Percentiles rank a stretch among this genome's conserved stretches.
Evolutionary conservation across 2,113 vertebrate species (phyloP).

Genomic region (Clarias macrocephalus): DNA sequence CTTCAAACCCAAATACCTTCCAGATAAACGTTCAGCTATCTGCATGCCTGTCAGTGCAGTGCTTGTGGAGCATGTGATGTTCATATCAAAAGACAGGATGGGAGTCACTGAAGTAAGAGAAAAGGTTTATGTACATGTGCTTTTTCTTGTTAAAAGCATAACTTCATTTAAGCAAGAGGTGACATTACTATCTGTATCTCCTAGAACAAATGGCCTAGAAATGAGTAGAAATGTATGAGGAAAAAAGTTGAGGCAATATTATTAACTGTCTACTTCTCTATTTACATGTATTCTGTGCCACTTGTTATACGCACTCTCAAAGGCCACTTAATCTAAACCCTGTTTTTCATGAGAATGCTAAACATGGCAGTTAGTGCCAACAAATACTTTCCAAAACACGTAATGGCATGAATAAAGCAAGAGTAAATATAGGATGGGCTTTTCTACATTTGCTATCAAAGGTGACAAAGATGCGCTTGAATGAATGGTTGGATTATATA

Average conservation of each 20-base stretch:
- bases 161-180: neutral
- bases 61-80: neutral
- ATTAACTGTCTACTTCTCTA: neutral
- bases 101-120: neutral
- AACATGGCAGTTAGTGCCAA: neutral
- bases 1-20: neutral
- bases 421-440: neutral
- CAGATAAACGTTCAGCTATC: neutral
- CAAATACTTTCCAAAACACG: neutral
- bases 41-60: neutral
- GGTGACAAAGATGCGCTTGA: neutral
- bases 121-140: neutral
- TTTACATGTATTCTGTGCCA: neutral
- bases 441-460: neutral
- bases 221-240: neutral
- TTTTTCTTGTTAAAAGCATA: neutral
- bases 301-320: neutral
- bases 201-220: neutral
- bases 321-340: neutral
- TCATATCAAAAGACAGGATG: neutral
- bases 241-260: neutral
- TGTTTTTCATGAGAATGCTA: neutral
- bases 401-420: neutral
- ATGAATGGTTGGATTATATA: neutral
- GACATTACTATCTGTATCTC: neutral